Base-by-base conservation (phyloP, 2,797 vertebrate genomes). In the Argyrosomus regius region DNA sequence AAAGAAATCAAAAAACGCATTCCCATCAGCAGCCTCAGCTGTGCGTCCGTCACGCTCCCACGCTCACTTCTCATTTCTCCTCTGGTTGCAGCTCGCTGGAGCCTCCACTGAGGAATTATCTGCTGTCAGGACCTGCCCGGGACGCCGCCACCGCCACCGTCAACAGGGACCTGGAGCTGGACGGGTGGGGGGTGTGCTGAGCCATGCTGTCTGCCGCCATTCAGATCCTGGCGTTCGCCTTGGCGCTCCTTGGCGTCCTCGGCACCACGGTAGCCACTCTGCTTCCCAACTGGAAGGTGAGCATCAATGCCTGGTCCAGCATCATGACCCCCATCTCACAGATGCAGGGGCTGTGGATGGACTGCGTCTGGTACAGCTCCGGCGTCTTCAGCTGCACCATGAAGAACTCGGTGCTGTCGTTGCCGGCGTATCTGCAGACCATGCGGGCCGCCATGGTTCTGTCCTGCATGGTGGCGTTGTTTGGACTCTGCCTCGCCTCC, bases 311-410 rank as follows among this genome's bases (percentile, higher is more conserved):
- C 13, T 97, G 97, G 91, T 93, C 96, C 80, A 96, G 94, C 86
- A 94, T 98, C 83, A 93, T 98, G 93, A 96, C 96, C 0, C 96
- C 97, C 28, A 91, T 96, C 7, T 95, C 93, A 0, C 96, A 97
- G 93, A 96, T 96, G 95, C 97, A 97, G 81, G 98, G 98, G 45
- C 96, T 99, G 57, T 99, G 98, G 98, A 97, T 97, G 97, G 97
- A 99, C 95, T 99, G 98, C 90, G 96, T 97, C 0, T 99, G 97
- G 96, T 96, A 96, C 93, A 97, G 96, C 92, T 97, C 97, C 0
- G 98, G 98, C 39, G 94, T 98, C 92, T 98, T 99, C 92, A 99
- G 98, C 96, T 99, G 98, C 72, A 96, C 94, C 6, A 81, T 97
- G 72, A 97, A 97, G 93, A 90, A 94, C 89, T 97, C 97, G 0